These are phyloP conservation scores for Drosophila yakuba DNA, from an alignment of 1,140 invertebrate species.

Conservation along the genomic window DNA sequence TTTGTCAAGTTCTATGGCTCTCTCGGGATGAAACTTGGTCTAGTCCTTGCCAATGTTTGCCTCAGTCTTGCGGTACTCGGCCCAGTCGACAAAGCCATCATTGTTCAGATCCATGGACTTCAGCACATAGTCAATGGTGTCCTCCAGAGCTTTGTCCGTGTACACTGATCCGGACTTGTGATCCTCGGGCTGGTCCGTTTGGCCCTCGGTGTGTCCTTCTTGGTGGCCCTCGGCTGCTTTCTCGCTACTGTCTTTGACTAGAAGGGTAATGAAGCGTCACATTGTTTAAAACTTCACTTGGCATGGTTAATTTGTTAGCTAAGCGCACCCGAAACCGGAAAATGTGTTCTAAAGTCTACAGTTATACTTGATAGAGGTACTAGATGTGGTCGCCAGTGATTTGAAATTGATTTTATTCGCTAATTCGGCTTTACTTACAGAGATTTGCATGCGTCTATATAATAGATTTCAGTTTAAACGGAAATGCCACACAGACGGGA, in stretches of 20 bases:
- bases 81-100: slow-evolving; percentile 92
- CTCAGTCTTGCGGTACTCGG: slow-evolving; percentile 87
- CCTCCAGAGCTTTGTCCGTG: slow-evolving; percentile 87
- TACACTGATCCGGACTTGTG: slow-evolving; percentile 57
- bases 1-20: slow-evolving; percentile 56
- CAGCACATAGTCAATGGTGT: slow-evolving; percentile 90
- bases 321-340: slow-evolving; percentile 19
- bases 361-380: slow-evolving; percentile 7
- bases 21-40: neutral
- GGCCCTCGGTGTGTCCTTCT: slow-evolving; percentile 5
- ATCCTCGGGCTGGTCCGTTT: slow-evolving; percentile 19
- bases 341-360: slow-evolving; percentile 1
- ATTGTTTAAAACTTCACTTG: neutral
- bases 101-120: slow-evolving; percentile 90
- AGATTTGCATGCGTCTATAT: slow-evolving; percentile 59
- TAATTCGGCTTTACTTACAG: slow-evolving; percentile 59
- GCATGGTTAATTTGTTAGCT: neutral
- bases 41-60: slow-evolving; percentile 58
- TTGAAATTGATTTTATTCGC: slow-evolving; percentile 61
- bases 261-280: slow-evolving; percentile 28
- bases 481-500: slow-evolving; percentile 29
- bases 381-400: slow-evolving; percentile 20
- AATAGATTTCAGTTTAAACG: slow-evolving; percentile 54
- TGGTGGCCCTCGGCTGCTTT: slow-evolving; percentile 26
- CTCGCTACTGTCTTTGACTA: slow-evolving; percentile 63